phyloP scores from a whole-genome alignment of 1,140 invertebrate species.

The Musca vetustissima region DNA sequence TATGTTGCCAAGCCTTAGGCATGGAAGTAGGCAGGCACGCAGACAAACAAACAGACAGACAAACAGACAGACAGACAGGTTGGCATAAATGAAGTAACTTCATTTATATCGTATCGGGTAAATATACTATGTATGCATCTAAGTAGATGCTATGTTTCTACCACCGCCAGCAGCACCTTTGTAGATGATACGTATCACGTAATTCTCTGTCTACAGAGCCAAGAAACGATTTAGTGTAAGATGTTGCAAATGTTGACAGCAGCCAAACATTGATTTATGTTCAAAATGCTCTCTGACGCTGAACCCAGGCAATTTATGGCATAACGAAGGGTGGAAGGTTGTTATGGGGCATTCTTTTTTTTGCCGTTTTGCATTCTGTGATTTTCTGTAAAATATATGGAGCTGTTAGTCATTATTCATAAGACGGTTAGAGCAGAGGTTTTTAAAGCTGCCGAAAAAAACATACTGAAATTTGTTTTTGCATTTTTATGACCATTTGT shows the following conservation, averaged over 20 bases:
- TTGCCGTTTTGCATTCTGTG: too few relatives aligned
- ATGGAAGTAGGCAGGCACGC: neutral
- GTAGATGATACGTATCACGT: neutral
- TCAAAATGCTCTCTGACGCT: constrained; percentile 30
- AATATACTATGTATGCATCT: too few relatives aligned
- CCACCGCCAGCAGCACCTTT: too few relatives aligned
- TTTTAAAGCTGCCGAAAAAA: too few relatives aligned
- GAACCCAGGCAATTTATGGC: constrained; percentile 51
- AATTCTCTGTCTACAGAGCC: neutral
- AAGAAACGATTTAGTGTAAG: constrained; percentile 17
- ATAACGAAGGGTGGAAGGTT: constrained; percentile 35
- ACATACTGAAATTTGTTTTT: too few relatives aligned
- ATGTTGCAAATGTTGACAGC: constrained; percentile 34
- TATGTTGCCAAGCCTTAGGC: neutral
- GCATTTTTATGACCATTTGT: too few relatives aligned
- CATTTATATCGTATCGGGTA: too few relatives aligned
- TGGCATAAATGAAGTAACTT: too few relatives aligned
- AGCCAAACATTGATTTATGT: constrained; percentile 54
- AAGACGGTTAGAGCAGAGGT: too few relatives aligned
- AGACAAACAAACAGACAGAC: neutral
- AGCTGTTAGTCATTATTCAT: too few relatives aligned
- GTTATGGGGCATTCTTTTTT: too few relatives aligned
- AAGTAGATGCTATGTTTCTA: neutral
- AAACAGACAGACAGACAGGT: neutral
- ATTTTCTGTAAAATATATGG: too few relatives aligned